Evolutionary conservation across 37 sponge, comb jelly and placozoan genomes (phyloP), one percentile per base, ranked within the genome.

Genomic region (Theonella swinhoei): DNA sequence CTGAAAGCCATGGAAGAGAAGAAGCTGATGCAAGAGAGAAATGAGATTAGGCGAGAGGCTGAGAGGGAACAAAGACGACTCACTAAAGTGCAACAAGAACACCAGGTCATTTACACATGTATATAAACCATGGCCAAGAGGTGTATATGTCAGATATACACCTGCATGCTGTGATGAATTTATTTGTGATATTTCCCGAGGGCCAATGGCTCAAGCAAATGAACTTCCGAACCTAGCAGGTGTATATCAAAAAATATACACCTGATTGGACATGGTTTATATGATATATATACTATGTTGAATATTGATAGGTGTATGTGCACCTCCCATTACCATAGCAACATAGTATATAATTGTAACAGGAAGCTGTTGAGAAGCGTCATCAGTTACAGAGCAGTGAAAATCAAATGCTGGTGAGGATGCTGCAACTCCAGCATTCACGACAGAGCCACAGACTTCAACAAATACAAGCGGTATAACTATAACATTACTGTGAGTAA

Each of bases 21-120:
- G 31, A 36, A 34, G 72, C 67, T 69, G 37, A 30, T 66, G 61
- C 60, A 68, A 77, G 76, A 84, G 26, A 73, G 40, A 74, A 70
- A 71, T 30, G 62, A 83, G 20, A 41, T 74, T 26, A 74, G 42
- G 61, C 38, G 64, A 60, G 74, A 42, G 23, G 74, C 64, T 24
- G 77, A 84, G 37, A 43, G 35, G 68, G 59, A 68, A 32, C 38
- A 58, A 69, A 42, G 78, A 61, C 62, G 64, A 38, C 41, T 75
- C 23, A 41, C 4, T 28, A n/a, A 42, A 64, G 5, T 75, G 58
- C 26, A 40, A 25, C 31, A 63, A 1, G 43, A 64, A 32, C 65
- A 65, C 28, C 71, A 43, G 61, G 70, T 68, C 36, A 19, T 19
- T 14, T 39, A 39, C 41, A 4, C 41, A 35, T 39, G 22, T 1